These are phyloP conservation scores for Lithophane semibrunnea DNA, from an alignment of 2,888 invertebrate genomes.

Conservation along the genomic window DNA sequence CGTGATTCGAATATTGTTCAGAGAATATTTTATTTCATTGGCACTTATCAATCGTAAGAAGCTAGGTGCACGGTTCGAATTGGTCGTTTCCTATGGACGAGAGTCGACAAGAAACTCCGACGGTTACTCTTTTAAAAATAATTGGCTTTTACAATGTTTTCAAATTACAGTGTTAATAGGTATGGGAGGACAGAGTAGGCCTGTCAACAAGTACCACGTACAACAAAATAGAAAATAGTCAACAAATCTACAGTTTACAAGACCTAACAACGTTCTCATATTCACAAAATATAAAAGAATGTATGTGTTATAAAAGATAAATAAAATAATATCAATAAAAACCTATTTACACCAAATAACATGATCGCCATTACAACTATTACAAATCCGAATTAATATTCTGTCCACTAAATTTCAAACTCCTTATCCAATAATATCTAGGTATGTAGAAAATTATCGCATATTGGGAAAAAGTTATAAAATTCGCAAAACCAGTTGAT, in stretches of 20 bases:
- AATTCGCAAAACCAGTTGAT: constrained; percentile 59
- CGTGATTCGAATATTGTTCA: neutral
- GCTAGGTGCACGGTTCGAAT: neutral
- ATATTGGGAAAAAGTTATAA: constrained; percentile 23
- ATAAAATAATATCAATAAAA: neutral
- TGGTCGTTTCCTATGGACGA: neutral
- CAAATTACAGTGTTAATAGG: neutral
- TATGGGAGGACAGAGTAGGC: neutral
- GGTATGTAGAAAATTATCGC: constrained; percentile 14
- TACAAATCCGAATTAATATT: neutral
- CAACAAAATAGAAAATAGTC: neutral
- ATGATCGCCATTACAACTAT: neutral
- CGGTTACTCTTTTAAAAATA: neutral
- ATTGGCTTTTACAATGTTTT: neutral
- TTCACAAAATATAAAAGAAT: neutral
- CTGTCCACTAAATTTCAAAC: neutral
- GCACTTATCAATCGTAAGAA: neutral
- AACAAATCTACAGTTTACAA: neutral
- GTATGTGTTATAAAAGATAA: neutral
- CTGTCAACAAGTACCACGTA: neutral
- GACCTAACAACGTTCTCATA: neutral
- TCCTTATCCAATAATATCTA: constrained; percentile 2
- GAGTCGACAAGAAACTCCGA: neutral
- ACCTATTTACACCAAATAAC: neutral
- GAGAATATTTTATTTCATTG: neutral